Base-by-base conservation (phyloP, 2,888 invertebrate genomes). In the Trichopria drosophilae region DNA sequence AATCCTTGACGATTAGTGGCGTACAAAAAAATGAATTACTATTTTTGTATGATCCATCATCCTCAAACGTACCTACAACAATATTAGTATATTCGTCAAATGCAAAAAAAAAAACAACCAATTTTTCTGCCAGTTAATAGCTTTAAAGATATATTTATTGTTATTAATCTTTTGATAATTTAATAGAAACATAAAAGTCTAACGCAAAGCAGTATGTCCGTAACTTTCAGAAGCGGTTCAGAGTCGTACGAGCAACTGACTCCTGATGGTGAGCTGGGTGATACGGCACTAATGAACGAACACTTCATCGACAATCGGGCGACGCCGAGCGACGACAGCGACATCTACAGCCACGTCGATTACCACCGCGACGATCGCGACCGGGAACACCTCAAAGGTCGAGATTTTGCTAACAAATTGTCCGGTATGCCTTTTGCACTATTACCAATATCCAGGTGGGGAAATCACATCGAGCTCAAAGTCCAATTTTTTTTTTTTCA, bases 321-420 rank as follows among this genome's bases (percentile, higher is more conserved):
- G 1, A 75, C 73, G 1, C 82, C 82, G 15, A 84, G 84, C 71
- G 85, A 85, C 71, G 85, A 86, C 66, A 84, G 84, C 65, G 84
- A 85, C 69, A 83, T 84, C 68, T 84, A 82, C 70, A 79, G 79
- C 45, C 82, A 82, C 70, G 81, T 84, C 61, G 83, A 83, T 62
- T 81, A 82, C 73, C 81, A 82, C 73, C 82, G 84, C 63, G 81
- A 81, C 63, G 82, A 82, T 58, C 77, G 73, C 9, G 75, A 75
- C 40, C 61, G 67, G 22, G 71, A 71, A 13, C 65, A 61, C 18
- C 57, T 71, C 16, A 73, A 72, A 54, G 58, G 67, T 4, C 69
- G 71, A 3, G 74, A 75, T 39, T 65, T 73, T 20, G 62, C 73
- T 1, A 74, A 67, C 52, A 72, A 74, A 58, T 46, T 75, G 45